Conservation (phyloP, 23 tunicate genomes). For the Ascidia mentula region DNA sequence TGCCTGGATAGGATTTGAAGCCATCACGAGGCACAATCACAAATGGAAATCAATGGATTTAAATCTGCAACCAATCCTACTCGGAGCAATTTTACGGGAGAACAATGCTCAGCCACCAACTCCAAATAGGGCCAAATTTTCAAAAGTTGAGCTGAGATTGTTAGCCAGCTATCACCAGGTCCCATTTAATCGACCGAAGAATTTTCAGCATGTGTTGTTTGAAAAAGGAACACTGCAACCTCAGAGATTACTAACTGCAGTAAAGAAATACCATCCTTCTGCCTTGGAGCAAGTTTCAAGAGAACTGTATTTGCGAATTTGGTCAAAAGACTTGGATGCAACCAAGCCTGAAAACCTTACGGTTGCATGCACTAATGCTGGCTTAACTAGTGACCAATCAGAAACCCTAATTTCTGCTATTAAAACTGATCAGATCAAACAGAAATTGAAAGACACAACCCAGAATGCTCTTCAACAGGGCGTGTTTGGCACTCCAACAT, state of each 20-base stretch:
- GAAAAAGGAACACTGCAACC: constrained; percentile 76
- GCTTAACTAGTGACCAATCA: constrained; percentile 18
- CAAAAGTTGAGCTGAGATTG: not conserved
- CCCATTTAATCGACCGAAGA: constrained; percentile 46
- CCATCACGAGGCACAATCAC: constrained; percentile 31
- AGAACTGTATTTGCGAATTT: constrained; percentile 53
- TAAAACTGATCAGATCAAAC: constrained; percentile 28
- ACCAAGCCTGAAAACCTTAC: constrained; percentile 45
- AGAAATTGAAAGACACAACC: constrained; percentile 30
- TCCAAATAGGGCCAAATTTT: constrained; percentile 43
- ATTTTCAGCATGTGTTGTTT: constrained; percentile 19
- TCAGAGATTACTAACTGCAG: constrained; percentile 62
- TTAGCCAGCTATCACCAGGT: not conserved
- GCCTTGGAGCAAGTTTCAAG: constrained; percentile 48
- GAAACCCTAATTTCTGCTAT: constrained; percentile 16
- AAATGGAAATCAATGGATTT: constrained; percentile 52
- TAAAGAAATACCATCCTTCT: constrained; percentile 38
- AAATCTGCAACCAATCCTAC: constrained; percentile 56
- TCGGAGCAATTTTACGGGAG: constrained; percentile 52
- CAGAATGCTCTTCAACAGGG: constrained; percentile 60
- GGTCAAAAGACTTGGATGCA: constrained; percentile 65
- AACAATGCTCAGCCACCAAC: constrained; percentile 80
- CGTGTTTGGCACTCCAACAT: constrained; percentile 84
- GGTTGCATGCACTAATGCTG: constrained; percentile 61
- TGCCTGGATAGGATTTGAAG: constrained; percentile 68